Base-by-base conservation (phyloP, 30 jellyfish, hydroid and myxozoan genomes). In the Cassiopea xamachana region DNA sequence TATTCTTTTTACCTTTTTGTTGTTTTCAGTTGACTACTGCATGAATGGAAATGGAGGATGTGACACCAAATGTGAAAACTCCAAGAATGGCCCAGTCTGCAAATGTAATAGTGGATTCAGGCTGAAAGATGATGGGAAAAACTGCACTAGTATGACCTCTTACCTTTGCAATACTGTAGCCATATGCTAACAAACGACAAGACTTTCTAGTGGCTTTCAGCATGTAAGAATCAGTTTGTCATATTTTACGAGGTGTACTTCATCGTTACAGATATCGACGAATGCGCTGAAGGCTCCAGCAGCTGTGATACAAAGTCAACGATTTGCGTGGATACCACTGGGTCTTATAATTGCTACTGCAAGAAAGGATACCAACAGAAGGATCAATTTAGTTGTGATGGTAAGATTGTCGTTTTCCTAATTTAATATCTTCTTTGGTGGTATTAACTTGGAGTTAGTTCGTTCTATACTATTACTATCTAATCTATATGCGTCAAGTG, bases 321-420 rank as follows among this genome's bases (percentile, higher is more conserved):
- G n/a, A 14, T 3, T 19, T 93, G 98, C 73, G 16, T 46, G 44
- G 89, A 93, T 72, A 80, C 71, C 7, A 48, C 14, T 46, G 96
- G 98, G 1, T 81, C 96, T 5, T 88, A 80, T 81, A 74, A 80
- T 27, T 93, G 98, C 82, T 19, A 50, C 19, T 93, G 98, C 80
- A 87, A 70, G 69, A 47, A 58, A 44, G 96, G 96, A 8, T 80
- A 68, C 62, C 46, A 19, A 19, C 79, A 49, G 45, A 8, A 49
- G 1, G 92, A 61, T 62, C 44, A 81, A 7, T 67, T 17, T 51
- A 16, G 78, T 8, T 93, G 98, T 68, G 90, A 48, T 15, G 98
- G 98, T 87, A 93, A 10, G 91, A 84, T 48, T 7, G 46, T 19
- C 19, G 3, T 6, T 14, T 62, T 62, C 19, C 4, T 62, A 3